Conservation (phyloP, 1,140 invertebrate species). For the Drosophila watanabei region DNA sequence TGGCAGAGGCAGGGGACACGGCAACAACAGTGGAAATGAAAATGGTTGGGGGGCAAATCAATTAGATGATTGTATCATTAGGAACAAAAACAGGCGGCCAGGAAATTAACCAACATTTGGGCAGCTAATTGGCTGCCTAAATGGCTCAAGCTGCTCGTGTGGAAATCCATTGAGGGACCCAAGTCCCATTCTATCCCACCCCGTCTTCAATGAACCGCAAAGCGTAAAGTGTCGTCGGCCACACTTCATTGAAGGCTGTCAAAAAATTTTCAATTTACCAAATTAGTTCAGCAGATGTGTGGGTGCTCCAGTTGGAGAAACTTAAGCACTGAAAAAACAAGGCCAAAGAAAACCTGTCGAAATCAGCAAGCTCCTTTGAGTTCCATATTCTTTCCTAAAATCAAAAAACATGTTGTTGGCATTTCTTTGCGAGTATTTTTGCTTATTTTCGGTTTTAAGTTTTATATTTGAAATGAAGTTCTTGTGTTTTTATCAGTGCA, state of each 20-base stretch:
- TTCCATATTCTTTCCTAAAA: neutral
- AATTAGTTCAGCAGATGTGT: conserved; percentile 63
- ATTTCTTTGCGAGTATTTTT: neutral
- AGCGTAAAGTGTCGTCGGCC: conserved; percentile 72
- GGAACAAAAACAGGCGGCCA: conserved; percentile 56
- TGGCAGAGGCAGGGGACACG: neutral
- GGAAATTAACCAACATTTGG: conserved; percentile 83
- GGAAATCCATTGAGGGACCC: conserved; percentile 63
- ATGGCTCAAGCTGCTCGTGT: conserved; percentile 78
- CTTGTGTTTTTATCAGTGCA: conserved; percentile 6
- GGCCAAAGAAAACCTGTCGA: neutral
- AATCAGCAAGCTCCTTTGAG: neutral
- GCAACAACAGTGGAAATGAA: neutral
- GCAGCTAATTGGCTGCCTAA: conserved; percentile 81
- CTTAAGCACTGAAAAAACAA: neutral
- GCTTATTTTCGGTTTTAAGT: neutral
- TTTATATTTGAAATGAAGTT: neutral
- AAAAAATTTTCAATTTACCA: conserved; percentile 81
- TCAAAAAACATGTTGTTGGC: neutral
- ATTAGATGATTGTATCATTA: conserved; percentile 83
- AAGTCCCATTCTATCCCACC: conserved; percentile 24
- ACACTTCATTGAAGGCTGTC: conserved; percentile 81
- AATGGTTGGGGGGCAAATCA: conserved; percentile 53
- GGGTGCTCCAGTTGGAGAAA: conserved; percentile 11
- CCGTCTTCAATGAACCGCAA: conserved; percentile 65